Evolutionary conservation across 2,113 vertebrate genomes (phyloP).

Genomic region (Melanerpes aurifrons): DNA sequence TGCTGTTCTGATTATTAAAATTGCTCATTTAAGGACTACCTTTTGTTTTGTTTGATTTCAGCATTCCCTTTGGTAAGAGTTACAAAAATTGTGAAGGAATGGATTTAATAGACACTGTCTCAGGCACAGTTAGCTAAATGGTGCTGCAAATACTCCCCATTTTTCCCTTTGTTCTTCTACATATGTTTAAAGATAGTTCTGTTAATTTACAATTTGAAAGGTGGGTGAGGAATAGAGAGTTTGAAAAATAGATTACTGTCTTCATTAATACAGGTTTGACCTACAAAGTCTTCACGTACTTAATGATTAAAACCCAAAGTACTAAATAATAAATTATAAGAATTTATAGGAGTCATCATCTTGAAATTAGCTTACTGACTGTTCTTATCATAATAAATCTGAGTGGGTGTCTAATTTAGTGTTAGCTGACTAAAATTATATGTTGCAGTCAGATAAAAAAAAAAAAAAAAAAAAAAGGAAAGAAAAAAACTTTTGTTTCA

Average conservation of each 20-base stretch:
- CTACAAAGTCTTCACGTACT: constrained; percentile 89
- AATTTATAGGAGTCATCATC: constrained; percentile 90
- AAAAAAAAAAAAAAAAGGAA: neutral
- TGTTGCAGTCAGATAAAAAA: constrained; percentile 78
- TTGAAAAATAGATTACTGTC: constrained; percentile 88
- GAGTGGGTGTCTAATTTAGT: constrained; percentile 86
- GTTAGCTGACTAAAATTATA: constrained; percentile 88
- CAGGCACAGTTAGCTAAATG: constrained; percentile 59
- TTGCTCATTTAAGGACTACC: constrained; percentile 49
- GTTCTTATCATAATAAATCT: constrained; percentile 91
- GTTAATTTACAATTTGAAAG: constrained; percentile 87
- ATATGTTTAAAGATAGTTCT: constrained; percentile 85
- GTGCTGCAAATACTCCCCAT: constrained; percentile 51
- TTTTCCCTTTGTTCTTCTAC: constrained; percentile 77
- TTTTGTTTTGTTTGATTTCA: constrained; percentile 62
- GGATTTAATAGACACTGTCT: constrained; percentile 66
- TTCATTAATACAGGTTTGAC: constrained; percentile 90
- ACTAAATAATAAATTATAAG: constrained; percentile 92
- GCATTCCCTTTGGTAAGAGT: constrained; percentile 55
- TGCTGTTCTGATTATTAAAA: constrained; percentile 56
- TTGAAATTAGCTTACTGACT: constrained; percentile 89
- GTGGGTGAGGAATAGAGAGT: constrained; percentile 80
- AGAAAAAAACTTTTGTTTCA: constrained; percentile 81
- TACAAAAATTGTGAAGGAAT: constrained; percentile 46
- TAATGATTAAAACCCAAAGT: constrained; percentile 88